Conservation (phyloP, 1,140 invertebrate genomes). For the Lasaia peninsularis region DNA sequence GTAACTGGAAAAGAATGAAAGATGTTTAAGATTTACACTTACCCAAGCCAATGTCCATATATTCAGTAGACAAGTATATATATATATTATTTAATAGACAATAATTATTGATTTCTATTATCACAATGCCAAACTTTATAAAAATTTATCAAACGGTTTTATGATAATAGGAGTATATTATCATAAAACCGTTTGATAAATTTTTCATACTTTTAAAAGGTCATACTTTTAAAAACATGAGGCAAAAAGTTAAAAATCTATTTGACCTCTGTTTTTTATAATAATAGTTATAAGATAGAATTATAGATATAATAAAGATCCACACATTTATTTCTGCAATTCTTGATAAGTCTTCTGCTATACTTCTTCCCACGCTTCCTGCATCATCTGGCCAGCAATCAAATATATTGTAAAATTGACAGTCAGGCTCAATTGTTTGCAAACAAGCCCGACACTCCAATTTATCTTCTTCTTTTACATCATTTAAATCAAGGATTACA, state of each 20-base stretch:
- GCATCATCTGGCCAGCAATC: slow-evolving; percentile 47
- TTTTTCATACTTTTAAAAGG: too few species aligned
- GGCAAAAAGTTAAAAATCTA: too few species aligned
- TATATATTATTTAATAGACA: too few species aligned
- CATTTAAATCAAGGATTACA: neutral
- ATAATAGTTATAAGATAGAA: too few species aligned
- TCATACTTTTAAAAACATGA: too few species aligned
- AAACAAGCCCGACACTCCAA: slow-evolving; percentile 53
- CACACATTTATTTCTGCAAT: slow-evolving; percentile 46
- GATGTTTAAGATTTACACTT: neutral
- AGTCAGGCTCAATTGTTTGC: slow-evolving; percentile 29
- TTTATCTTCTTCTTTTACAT: slow-evolving; percentile 18
- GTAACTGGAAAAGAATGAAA: slow-evolving; percentile 39
- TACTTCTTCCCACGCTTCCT: slow-evolving; percentile 42
- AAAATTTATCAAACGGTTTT: too few species aligned
- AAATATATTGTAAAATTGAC: slow-evolving; percentile 40
- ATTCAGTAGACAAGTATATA: neutral
- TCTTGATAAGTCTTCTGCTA: slow-evolving; percentile 52
- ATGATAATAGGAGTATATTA: too few species aligned
- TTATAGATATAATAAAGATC: too few species aligned
- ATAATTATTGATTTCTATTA: too few species aligned
- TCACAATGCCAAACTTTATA: too few species aligned
- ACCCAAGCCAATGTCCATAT: neutral
- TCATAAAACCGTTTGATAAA: too few species aligned
- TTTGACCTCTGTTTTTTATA: too few species aligned